phyloP scores from a whole-genome alignment of 2,113 vertebrate species.

The Heliornis fulica region DNA sequence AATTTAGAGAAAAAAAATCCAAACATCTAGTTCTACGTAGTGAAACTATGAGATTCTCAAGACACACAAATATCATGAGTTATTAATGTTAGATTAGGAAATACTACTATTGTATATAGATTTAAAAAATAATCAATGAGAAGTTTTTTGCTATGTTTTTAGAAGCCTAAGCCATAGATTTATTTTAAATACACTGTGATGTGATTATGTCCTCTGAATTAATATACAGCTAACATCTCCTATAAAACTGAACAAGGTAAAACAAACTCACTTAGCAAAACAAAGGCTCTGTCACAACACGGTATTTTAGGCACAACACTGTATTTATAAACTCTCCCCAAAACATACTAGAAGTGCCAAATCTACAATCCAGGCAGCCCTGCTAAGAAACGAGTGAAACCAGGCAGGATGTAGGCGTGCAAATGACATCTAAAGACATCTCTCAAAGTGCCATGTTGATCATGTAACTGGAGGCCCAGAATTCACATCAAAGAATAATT shows the following conservation, averaged over 20 bases:
- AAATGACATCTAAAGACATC: neutral
- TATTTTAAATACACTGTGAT: neutral
- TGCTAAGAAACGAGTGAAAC: neutral
- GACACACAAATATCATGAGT: neutral
- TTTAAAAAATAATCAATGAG: neutral
- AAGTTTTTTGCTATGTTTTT: neutral
- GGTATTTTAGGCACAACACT: constrained; percentile 31
- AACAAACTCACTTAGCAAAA: constrained; percentile 27
- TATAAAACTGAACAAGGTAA: neutral
- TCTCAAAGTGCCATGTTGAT: constrained; percentile 1
- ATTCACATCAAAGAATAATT: neutral
- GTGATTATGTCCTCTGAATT: neutral
- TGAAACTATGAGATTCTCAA: neutral
- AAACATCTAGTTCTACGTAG: neutral
- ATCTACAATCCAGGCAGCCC: neutral
- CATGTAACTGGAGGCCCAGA: constrained; percentile 12
- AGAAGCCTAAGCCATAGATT: neutral
- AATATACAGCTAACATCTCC: neutral
- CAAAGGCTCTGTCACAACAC: constrained; percentile 28
- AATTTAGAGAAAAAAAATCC: neutral
- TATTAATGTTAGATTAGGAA: neutral
- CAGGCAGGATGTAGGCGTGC: neutral
- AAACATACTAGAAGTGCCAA: constrained; percentile 41
- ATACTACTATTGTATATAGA: neutral
- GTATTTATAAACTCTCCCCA: neutral